Evolutionary conservation across 2,888 invertebrate genomes (phyloP), one percentile per base, ranked within the genome.

Genomic region (Hybos culiciformis): DNA sequence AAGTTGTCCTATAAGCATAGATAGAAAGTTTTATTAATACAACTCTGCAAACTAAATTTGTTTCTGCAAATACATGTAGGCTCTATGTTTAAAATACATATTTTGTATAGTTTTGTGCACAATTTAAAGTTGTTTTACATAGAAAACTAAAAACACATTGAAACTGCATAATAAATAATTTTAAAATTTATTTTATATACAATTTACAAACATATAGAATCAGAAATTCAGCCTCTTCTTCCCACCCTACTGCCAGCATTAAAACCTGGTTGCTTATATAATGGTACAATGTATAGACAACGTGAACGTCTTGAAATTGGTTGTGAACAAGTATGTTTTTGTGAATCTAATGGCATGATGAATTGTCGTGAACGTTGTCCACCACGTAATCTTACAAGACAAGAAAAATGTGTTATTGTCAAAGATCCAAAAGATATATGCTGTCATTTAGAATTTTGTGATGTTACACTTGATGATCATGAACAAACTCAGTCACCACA

Each of bases 361-460:
- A 74, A 77, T n/a, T 86, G 86, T 54, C 74, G 74, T 46, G 78
- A 83, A 6, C 75, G 83, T 52, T 83, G 83, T 55, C 71, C 72
- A 6, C 70, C 71, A 5, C 63, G 74, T 3, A 67, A 67, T 47
- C 67, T 70, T 38, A 74, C 73, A 45, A 69, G 71, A 2, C 67
- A 69, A 21, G 85, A 86, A 45, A 77, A 82, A 56, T 90, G 90
- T 59, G 81, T 88, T 34, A 79, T 80, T 54, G 76, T 90, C 0
- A 78, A 81, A 50, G 87, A 90, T 61, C 83, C 85, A 0, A 77
- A 77, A 41, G 90, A 92, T 59, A 68, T 78, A 2, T 91, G 91
- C 58, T 91, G 91, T 55, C 85, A 81, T 52, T 75, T 86, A 48
- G 81, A 88, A 47, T 71, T 88, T 4, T 92, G 91, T 59, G 88